Percentiles rank a stretch among this genome's conserved stretches.
Conservation (phyloP, 2,113 vertebrate genomes). For the Coturnix japonica region DNA sequence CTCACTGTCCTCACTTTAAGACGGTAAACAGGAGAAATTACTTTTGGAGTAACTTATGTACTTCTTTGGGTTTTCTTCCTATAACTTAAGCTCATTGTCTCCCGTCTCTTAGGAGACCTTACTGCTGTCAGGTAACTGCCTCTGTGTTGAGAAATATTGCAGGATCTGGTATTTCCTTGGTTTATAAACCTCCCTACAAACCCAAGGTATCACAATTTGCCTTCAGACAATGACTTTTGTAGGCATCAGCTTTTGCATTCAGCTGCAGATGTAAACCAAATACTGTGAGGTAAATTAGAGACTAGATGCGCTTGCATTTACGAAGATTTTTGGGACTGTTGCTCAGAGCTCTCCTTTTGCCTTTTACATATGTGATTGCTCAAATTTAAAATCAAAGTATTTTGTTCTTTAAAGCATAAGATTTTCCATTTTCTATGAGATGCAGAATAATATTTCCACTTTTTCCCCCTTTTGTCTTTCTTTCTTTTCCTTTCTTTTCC, state of each 20-base stretch:
- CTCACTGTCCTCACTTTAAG: too few species aligned
- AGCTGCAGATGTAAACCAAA: not conserved
- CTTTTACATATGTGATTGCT: not conserved
- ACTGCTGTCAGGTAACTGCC: not conserved
- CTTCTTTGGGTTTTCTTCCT: not conserved
- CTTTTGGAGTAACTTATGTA: not conserved
- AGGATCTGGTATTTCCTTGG: not conserved
- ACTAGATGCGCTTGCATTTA: not conserved
- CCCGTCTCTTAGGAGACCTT: not conserved
- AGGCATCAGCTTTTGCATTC: not conserved
- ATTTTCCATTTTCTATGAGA: not conserved
- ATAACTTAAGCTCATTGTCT: not conserved
- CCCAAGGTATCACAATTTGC: not conserved
- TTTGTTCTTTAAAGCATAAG: not conserved
- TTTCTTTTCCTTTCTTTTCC: not conserved
- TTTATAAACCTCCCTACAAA: not conserved
- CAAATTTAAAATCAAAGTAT: slow-evolving; percentile 13
- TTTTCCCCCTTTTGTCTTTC: not conserved
- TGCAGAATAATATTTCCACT: not conserved
- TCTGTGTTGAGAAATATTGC: not conserved
- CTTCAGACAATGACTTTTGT: not conserved
- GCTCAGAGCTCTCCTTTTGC: not conserved
- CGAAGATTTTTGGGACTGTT: not conserved
- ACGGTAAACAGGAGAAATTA: too few species aligned
- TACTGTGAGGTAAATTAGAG: not conserved